phyloP scores from a whole-genome alignment of 1,140 invertebrate species.

The Trypoxylus dichotomus region DNA sequence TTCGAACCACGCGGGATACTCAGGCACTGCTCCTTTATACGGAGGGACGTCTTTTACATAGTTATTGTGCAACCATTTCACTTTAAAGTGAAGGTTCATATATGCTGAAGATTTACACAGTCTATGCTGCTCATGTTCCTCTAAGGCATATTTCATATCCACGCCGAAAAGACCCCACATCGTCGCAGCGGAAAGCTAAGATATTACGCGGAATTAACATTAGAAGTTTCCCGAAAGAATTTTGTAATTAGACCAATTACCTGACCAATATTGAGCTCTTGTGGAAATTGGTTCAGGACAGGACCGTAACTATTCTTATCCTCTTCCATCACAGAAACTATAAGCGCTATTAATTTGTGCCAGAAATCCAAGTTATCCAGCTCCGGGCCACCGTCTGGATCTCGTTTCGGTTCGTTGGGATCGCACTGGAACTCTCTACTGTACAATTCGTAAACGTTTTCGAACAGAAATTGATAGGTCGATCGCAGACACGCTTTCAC shows the following conservation, averaged over 20 bases:
- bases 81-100: constrained; percentile 99
- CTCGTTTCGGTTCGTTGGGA: constrained; percentile 83
- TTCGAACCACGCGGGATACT: constrained; percentile 99
- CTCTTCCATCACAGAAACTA: constrained; percentile 98
- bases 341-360: constrained; percentile 97
- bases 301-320: constrained; percentile 97
- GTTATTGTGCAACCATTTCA: constrained; percentile 98
- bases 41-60: constrained; percentile 98
- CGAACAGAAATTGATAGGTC: constrained; percentile 97
- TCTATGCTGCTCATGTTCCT: constrained; percentile 96
- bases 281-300: constrained; percentile 97
- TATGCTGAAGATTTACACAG: constrained; percentile 97
- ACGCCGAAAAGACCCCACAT: constrained; percentile 98
- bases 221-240: neutral
- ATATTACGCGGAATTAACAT: constrained; percentile 36
- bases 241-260: constrained; percentile 58
- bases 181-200: constrained; percentile 90
- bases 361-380: constrained; percentile 95
- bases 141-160: constrained; percentile 96
- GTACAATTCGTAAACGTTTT: constrained; percentile 96
- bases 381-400: constrained; percentile 84
- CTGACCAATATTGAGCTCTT: constrained; percentile 88
- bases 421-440: constrained; percentile 90
- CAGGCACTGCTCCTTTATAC: constrained; percentile 89
- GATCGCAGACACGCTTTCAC: constrained; percentile 97